phyloP scores from a whole-genome alignment of 2,888 invertebrate genomes.

The Boloria euphrosyne region DNA sequence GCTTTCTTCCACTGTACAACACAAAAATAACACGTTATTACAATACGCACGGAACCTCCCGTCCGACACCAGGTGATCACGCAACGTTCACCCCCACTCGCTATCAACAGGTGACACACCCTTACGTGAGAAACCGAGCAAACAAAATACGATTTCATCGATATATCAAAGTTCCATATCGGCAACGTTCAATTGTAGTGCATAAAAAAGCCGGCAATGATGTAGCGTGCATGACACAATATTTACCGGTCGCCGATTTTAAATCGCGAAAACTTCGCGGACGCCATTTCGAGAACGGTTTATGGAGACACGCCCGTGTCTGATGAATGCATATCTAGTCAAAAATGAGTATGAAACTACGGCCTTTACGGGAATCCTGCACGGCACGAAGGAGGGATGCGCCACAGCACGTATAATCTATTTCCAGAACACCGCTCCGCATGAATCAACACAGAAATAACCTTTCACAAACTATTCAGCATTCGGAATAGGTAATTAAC shows the following conservation, averaged over 20 bases:
- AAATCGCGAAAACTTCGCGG: slow-evolving; percentile 69
- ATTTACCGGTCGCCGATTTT: slow-evolving; percentile 78
- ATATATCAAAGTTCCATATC: slow-evolving; percentile 5
- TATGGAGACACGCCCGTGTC: slow-evolving; percentile 71
- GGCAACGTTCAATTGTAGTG: not conserved
- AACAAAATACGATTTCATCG: not conserved
- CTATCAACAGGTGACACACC: slow-evolving; percentile 79
- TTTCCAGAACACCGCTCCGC: slow-evolving; percentile 80
- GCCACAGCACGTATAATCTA: slow-evolving; percentile 73
- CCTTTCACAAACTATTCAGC: slow-evolving; percentile 76
- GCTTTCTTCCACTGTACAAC: slow-evolving; percentile 71
- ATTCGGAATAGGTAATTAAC: slow-evolving; percentile 64
- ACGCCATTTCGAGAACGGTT: slow-evolving; percentile 75
- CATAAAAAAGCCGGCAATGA: slow-evolving; percentile 14
- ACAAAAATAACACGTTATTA: slow-evolving; percentile 51
- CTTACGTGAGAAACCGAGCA: slow-evolving; percentile 46
- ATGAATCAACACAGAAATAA: slow-evolving; percentile 82
- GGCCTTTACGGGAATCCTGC: slow-evolving; percentile 65
- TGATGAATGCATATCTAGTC: slow-evolving; percentile 40
- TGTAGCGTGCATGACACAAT: slow-evolving; percentile 55
- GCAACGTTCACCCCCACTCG: slow-evolving; percentile 34
- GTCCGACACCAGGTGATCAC: slow-evolving; percentile 45
- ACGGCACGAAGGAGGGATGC: slow-evolving; percentile 68
- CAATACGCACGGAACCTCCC: slow-evolving; percentile 46
- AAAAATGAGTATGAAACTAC: slow-evolving; percentile 44